Percentiles rank a stretch among this genome's conserved stretches.
Evolutionary conservation across 2,888 invertebrate genomes (phyloP).

Genomic region (Harpalus rufipes): DNA sequence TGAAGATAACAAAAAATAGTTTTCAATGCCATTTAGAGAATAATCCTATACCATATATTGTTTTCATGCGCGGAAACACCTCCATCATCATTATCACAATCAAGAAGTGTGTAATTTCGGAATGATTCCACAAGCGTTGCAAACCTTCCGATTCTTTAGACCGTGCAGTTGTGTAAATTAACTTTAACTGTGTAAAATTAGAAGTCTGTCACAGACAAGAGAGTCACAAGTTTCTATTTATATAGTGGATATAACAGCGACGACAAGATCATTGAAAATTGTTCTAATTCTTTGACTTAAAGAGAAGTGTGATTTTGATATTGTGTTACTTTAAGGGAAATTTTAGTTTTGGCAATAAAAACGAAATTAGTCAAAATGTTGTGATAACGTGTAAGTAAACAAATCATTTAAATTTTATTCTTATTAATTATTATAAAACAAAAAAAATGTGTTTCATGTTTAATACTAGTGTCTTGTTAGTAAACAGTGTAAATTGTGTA

Average conservation of each 20-base stretch:
- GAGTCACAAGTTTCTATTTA: conserved; percentile 27
- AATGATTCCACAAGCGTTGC: conserved; percentile 21
- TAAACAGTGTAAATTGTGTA: too few species aligned
- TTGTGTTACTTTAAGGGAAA: not conserved
- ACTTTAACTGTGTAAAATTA: conserved; percentile 45
- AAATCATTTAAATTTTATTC: too few species aligned
- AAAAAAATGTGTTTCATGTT: too few species aligned
- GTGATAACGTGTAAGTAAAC: too few species aligned
- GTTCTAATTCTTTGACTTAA: conserved; percentile 21
- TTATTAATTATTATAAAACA: too few species aligned
- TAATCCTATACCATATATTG: conserved; percentile 2
- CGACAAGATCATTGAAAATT: conserved; percentile 12
- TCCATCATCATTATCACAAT: conserved; percentile 27
- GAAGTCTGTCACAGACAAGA: conserved; percentile 20
- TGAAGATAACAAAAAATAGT: not conserved
- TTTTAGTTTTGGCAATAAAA: not conserved
- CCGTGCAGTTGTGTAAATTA: conserved; percentile 34
- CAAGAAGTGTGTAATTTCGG: conserved; percentile 40
- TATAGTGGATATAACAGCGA: not conserved
- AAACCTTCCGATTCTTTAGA: conserved; percentile 9
- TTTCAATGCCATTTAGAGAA: not conserved
- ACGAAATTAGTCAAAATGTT: too few species aligned
- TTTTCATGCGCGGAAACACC: conserved; percentile 18
- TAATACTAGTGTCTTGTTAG: too few species aligned
- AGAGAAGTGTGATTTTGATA: not conserved